These are phyloP conservation scores for Prosapia bicincta DNA, from an alignment of 2,888 invertebrate species.

Conservation along the genomic window DNA sequence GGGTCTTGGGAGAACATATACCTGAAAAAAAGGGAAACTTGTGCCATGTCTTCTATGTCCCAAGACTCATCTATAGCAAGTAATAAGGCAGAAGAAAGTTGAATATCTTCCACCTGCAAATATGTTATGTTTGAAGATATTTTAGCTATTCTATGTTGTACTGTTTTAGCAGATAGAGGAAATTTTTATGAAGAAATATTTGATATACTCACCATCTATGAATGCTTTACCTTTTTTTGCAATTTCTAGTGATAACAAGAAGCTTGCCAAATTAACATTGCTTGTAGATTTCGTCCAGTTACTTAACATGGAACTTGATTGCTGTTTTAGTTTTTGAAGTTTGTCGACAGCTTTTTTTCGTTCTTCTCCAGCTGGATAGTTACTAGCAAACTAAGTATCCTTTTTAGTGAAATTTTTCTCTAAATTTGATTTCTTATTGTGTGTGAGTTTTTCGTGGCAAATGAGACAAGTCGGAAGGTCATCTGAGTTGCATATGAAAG, in stretches of 20 bases:
- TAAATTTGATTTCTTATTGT: constrained; percentile 14
- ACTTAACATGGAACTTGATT: constrained; percentile 39
- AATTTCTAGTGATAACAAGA: constrained; percentile 36
- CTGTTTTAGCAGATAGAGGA: constrained; percentile 34
- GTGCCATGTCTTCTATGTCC: constrained; percentile 41
- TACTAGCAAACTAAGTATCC: constrained; percentile 27
- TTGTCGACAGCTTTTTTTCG: constrained; percentile 35
- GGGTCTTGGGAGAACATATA: constrained; percentile 24
- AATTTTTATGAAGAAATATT: constrained; percentile 23
- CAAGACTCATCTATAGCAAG: constrained; percentile 40
- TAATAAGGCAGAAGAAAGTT: constrained; percentile 40
- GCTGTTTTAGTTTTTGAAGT: constrained; percentile 34
- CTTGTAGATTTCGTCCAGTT: constrained; percentile 35
- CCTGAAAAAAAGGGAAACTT: constrained; percentile 41
- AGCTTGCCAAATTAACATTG: constrained; percentile 35
- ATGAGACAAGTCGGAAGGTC: constrained; percentile 1
- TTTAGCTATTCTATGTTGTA: constrained; percentile 39
- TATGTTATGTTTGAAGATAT: constrained; percentile 34
- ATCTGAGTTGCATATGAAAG: constrained; percentile 5
- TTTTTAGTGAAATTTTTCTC: neutral
- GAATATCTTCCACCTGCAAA: constrained; percentile 39
- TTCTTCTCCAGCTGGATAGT: constrained; percentile 38
- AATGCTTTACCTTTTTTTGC: constrained; percentile 34
- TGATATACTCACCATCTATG: constrained; percentile 18
- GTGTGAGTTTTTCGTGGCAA: constrained; percentile 7